A percentile compares a stretch with the other conserved stretches of the same genome.
These are phyloP conservation scores for Andrena haemorrhoa DNA, from an alignment of 2,888 invertebrate genomes.

Conservation along the genomic window DNA sequence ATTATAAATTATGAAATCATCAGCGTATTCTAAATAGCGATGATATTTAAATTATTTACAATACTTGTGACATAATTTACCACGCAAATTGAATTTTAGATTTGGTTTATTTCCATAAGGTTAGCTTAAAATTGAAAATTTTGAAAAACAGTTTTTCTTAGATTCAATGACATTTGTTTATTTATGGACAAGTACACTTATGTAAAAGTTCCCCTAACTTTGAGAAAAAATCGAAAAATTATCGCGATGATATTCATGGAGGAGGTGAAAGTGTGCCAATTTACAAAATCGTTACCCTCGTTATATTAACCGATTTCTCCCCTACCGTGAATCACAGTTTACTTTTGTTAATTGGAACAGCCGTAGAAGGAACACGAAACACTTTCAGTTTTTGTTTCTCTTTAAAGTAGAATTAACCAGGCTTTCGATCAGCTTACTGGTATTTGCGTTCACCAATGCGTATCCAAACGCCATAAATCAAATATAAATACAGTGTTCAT, in stretches of 20 bases:
- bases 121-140: too few relatives aligned
- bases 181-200: too few relatives aligned
- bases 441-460: conserved; percentile 36
- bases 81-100: too few relatives aligned
- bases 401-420: conserved; percentile 71
- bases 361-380: conserved; percentile 44
- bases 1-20: too few relatives aligned
- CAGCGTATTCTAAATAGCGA: too few relatives aligned
- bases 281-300: conserved; percentile 53
- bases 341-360: conserved; percentile 70
- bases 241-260: background rate
- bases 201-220: too few relatives aligned
- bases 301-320: conserved; percentile 40
- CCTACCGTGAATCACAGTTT: conserved; percentile 65
- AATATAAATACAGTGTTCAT: conserved; percentile 30
- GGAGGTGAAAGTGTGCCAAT: conserved; percentile 47
- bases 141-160: too few relatives aligned
- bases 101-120: too few relatives aligned
- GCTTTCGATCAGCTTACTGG: conserved; percentile 67
- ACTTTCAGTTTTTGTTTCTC: conserved; percentile 62
- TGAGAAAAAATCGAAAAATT: too few relatives aligned
- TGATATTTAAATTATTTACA: too few relatives aligned
- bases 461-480: conserved; percentile 21
- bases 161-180: too few relatives aligned
- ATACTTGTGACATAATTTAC: too few relatives aligned